Conservation (phyloP, 2,113 vertebrate species). For the Tachysurus fulvidraco region DNA sequence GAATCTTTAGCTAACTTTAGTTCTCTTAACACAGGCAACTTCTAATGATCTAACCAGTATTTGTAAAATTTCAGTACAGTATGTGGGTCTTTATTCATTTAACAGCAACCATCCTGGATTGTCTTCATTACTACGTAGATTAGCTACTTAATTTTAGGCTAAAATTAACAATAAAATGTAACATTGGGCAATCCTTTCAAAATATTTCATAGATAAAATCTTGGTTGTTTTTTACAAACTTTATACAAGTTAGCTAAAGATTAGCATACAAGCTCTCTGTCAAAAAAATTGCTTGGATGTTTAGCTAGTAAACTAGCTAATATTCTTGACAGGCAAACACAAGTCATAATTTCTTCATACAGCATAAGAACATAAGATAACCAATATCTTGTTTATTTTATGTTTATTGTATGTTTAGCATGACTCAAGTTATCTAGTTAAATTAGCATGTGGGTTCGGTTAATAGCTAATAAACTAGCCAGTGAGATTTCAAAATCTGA, state of each 20-base stretch:
- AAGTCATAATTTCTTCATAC: too few relatives aligned
- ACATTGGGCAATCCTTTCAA: too few relatives aligned
- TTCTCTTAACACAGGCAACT: background rate
- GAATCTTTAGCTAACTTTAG: background rate
- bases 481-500: background rate
- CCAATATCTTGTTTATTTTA: background rate
- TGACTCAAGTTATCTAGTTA: background rate
- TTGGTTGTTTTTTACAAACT: too few relatives aligned
- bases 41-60: background rate
- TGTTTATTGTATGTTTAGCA: too few relatives aligned
- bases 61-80: background rate
- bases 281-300: too few relatives aligned
- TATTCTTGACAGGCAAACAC: too few relatives aligned
- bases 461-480: background rate
- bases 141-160: background rate
- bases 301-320: too few relatives aligned
- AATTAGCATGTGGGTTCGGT: background rate
- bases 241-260: too few relatives aligned
- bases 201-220: too few relatives aligned
- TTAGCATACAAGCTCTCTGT: too few relatives aligned
- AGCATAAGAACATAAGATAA: background rate
- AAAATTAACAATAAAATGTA: background rate
- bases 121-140: background rate
- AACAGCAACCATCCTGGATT: background rate
- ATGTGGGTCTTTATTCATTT: background rate